Conservation (phyloP, 2,113 vertebrate species). For the Phyllostomus discolor region DNA sequence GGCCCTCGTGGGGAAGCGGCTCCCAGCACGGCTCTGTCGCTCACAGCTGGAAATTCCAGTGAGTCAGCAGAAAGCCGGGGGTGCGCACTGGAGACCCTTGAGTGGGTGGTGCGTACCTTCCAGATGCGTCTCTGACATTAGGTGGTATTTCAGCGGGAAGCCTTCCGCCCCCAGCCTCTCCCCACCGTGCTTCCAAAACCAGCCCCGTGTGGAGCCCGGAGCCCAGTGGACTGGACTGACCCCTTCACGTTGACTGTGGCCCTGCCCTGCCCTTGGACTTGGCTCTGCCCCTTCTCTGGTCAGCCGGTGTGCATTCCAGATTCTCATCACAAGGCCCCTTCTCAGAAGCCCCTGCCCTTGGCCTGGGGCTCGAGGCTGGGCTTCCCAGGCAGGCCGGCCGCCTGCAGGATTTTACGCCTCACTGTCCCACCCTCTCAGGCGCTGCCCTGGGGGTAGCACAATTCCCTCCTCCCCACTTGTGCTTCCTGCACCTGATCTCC, state of each 20-base stretch:
- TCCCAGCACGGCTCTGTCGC: background rate
- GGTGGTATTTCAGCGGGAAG: background rate
- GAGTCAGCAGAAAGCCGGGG: background rate
- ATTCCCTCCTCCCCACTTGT: background rate
- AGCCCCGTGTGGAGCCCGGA: background rate
- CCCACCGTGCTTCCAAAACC: background rate
- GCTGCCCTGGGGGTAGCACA: background rate
- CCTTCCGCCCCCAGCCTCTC: background rate
- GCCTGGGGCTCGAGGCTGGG: background rate
- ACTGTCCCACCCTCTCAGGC: background rate
- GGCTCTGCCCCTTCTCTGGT: background rate
- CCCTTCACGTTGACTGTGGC: background rate
- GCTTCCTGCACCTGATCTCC: background rate
- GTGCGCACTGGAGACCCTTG: rapidly evolving
- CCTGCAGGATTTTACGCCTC: background rate
- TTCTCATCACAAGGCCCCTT: background rate
- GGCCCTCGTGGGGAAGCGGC: background rate
- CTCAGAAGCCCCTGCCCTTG: background rate
- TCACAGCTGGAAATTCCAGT: background rate
- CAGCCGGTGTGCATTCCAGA: too few species aligned
- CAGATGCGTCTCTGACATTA: background rate
- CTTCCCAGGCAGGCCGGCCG: background rate
- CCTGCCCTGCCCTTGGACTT: background rate
- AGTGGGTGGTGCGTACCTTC: background rate
- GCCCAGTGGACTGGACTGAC: background rate